Base-by-base conservation (phyloP, 2,797 vertebrate species). In the Sebastes hubbsi region DNA sequence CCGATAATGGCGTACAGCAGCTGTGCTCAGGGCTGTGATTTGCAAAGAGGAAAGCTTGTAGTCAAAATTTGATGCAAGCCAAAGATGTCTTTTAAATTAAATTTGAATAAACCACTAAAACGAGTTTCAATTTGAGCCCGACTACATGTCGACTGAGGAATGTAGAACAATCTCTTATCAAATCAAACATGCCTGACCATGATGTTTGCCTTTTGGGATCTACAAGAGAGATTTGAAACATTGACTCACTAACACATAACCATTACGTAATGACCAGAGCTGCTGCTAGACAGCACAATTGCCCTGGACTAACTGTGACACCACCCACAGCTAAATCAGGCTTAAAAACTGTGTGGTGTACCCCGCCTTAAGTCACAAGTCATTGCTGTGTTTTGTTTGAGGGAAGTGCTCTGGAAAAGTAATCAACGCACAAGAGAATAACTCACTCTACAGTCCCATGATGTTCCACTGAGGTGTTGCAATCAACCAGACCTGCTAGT, bases 251-350 rank as follows among this genome's bases (percentile, higher is more conserved):
- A 18, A 61, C 12, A 29, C 22, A 75, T 25, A 36, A 70, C 7
- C 0, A 70, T 77, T 82, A 59, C 56, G 72, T 68, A 30, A 75
- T 29, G 6, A 83, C 70, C 22, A 75, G 81, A 85, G 65, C 65
- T 18, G 29, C 3, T 5, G 55, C 63, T 20, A 22, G 60, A 66
- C 54, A 5, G 24, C 13, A 27, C 30, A 80, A 70, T 72, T 69
- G 49, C 13, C 3, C 22, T 8, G n/a, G 14, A 65, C 70, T 69
- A 14, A 34, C 38, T 20, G 68, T 6, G 25, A 79, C 27, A 6
- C 25, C 80, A 72, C 61, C 64, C 72, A 59, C 20, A 1, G 59
- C 63, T 75, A 71, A 67, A 75, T 52, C 6, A 38, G 54, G 32
- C 42, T 67, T 59, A 3, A 65, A 65, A 65, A 30, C 25, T 12